Evolutionary conservation across 2,888 invertebrate genomes (phyloP), one percentile per base, ranked within the genome.

Genomic region (Malthinus flaveolus): DNA sequence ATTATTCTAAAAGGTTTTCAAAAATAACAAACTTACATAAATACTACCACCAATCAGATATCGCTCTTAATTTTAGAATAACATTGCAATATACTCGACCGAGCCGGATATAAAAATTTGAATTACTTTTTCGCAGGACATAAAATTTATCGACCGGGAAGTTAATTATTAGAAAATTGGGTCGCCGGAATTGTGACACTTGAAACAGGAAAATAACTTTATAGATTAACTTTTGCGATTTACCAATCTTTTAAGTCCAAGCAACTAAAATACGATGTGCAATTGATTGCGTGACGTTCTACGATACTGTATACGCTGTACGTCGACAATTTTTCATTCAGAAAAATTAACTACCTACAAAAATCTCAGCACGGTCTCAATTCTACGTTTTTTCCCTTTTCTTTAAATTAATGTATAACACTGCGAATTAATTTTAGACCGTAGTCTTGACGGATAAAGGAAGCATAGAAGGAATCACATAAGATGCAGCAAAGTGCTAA

Each of bases 401-500:
- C 5, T 23, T 23, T 23, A 3, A 23, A 23, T 23, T 23, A 23
- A 23, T 3, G 2, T 3, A 23, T 23, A 23, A 23, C 23, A n/a
- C n/a, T n/a, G n/a, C n/a, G n/a, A n/a, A n/a, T 23, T 23, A 23
- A 23, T 23, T 23, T 23, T 23, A 23, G 23, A 23, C 2, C 23
- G 23, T 23, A 23, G 23, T 23, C 5, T 23, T n/a, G n/a, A n/a
- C n/a, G n/a, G n/a, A n/a, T n/a, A 5, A 23, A 3, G 23, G 3
- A 23, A 23, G 23, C n/a, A n/a, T n/a, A 23, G 23, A 23, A 23
- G 23, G 23, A 23, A 23, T 23, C 23, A 23, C 23, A 23, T 50
- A 52, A 59, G 54, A 59, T 56, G 47, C 53, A 57, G 58, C 58
- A 62, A 66, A 66, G 66, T 66, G 64, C 61, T 63, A 63, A 66